Evolutionary conservation across 1,140 invertebrate species (phyloP), one percentile per base, ranked within the genome.

Genomic region (Anoplophora glabripennis): DNA sequence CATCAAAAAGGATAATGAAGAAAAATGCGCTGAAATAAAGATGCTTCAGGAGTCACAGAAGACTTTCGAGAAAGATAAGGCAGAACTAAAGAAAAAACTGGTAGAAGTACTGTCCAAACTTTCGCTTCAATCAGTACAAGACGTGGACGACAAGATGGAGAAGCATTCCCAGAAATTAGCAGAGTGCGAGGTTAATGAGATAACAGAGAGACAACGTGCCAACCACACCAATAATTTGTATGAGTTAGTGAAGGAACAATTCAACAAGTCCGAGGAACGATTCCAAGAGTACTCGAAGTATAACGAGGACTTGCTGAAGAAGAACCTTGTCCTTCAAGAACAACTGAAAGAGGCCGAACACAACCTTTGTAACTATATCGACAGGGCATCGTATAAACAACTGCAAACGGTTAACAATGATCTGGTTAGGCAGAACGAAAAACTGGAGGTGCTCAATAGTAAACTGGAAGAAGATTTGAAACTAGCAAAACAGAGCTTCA

Each of bases 181-280:
- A 5, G 58, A 67, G 53, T 41, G 40, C 18, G 67, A 74, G 56
- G 59, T 72, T 0, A 74, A 72, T 11, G 69, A 72, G 53, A 54
- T 76, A 4, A 64, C 63, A 0, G 77, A 79, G 57, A 71, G 66
- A 28, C 77, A 79, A 63, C 66, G 77, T 17, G 77, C 76, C 2
- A 67, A 75, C 62, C 74, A 77, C 53, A 71, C 64, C 14, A 73
- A 69, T 36, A 77, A 73, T 53, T 61, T 79, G 37, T 73, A 76
- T 12, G 74, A 76, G 55, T 71, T 78, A 21, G 71, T 76, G n/a
- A 76, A 76, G 65, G 72, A 71, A 14, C 75, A 79, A 54, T 52
- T 78, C n/a, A 53, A 69, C 5, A 77, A 78, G 57, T 73, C 65
- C 7, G 75, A 80, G 55, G 70, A 71, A 14, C 69, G 70, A 9